phyloP scores from a whole-genome alignment of 1,140 invertebrate species.

The Radopholus similis region DNA sequence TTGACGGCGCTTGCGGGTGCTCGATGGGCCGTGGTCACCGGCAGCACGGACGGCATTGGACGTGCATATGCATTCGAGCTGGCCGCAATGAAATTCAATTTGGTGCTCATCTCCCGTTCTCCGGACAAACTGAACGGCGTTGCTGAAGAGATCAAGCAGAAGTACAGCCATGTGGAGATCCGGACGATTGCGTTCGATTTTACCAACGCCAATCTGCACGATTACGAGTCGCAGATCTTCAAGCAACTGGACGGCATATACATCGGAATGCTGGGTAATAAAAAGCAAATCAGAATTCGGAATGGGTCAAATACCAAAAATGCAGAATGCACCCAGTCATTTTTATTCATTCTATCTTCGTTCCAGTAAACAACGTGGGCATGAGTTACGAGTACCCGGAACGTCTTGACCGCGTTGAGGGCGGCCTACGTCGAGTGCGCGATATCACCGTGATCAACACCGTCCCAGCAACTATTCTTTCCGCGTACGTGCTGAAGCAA shows the following conservation, averaged over 20 bases:
- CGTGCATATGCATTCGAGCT: conserved; percentile 52
- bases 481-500: conserved; percentile 27
- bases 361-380: conserved; percentile 45
- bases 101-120: conserved; percentile 50
- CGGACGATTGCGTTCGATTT: conserved; percentile 48
- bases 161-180: conserved; percentile 23
- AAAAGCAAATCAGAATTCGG: no score
- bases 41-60: conserved; percentile 54
- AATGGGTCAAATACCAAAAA: not conserved
- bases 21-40: conserved; percentile 39
- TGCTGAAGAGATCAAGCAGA: conserved; percentile 39
- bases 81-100: conserved; percentile 47
- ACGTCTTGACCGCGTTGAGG: conserved; percentile 14
- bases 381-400: conserved; percentile 37
- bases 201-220: conserved; percentile 29
- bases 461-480: conserved; percentile 35
- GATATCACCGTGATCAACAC: conserved; percentile 30
- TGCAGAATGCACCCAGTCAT: not conserved
- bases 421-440: conserved; percentile 16
- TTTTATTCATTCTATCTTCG: not conserved
- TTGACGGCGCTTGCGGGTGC: not conserved
- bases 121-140: conserved; percentile 43
- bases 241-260: conserved; percentile 19
- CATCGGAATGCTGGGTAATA: conserved; percentile 37
- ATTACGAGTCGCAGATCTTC: conserved; percentile 30